Evolutionary conservation across 2,888 invertebrate species (phyloP).

Genomic region (Leptinotarsa peninsularis): DNA sequence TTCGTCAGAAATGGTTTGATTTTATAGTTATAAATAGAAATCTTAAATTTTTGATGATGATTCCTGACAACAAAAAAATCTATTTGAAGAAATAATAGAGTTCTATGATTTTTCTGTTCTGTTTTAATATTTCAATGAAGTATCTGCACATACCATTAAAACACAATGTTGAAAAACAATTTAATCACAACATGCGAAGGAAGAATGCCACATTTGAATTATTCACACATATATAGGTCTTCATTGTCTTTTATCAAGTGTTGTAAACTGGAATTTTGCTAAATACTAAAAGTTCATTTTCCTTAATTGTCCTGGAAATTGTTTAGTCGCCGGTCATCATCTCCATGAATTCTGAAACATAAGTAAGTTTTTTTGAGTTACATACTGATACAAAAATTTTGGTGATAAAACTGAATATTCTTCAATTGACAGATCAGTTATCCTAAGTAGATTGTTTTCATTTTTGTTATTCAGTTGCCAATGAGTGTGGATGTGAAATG

Average conservation of each 20-base stretch:
- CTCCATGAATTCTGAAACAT: conserved; percentile 86
- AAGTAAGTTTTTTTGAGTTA: conserved; percentile 28
- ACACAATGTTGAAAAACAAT: conserved; percentile 19
- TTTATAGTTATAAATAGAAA: too few species aligned
- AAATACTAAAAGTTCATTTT: conserved; percentile 30
- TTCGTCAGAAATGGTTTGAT: too few species aligned
- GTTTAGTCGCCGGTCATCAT: conserved; percentile 91
- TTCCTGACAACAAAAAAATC: too few species aligned
- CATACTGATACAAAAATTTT: neutral
- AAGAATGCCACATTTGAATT: neutral
- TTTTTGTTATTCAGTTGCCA: too few species aligned
- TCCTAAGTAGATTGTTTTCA: too few species aligned
- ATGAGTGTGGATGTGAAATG: too few species aligned
- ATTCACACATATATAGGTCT: conserved; percentile 21
- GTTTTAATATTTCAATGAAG: neutral
- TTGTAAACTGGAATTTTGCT: conserved; percentile 37
- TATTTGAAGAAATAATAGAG: too few species aligned
- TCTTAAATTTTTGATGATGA: too few species aligned
- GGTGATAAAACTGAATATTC: too few species aligned
- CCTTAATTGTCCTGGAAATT: neutral
- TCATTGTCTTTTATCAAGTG: conserved; percentile 32
- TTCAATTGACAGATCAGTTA: too few species aligned
- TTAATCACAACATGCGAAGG: conserved; percentile 13
- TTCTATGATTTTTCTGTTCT: too few species aligned
- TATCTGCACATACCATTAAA: neutral